Percentiles rank a stretch among this genome's conserved stretches.
These are phyloP conservation scores for Brachypodius melanocephalos DNA, from an alignment of 2,113 vertebrate species.

Conservation along the genomic window DNA sequence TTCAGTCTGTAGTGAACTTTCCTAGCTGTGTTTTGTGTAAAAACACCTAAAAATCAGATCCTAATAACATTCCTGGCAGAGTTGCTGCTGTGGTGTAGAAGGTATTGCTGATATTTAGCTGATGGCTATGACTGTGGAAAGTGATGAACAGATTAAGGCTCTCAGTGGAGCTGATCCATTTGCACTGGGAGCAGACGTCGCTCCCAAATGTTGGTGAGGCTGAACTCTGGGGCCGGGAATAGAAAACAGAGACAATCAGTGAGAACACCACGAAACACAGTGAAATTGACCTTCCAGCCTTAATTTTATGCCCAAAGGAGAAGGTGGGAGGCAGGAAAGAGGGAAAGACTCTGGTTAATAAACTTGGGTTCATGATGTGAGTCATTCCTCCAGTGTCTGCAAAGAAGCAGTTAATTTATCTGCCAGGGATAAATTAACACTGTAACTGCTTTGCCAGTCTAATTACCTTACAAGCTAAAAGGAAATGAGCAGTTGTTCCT, in stretches of 20 bases:
- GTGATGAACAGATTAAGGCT: background rate
- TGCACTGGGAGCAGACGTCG: accelerated
- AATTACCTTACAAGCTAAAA: conserved; percentile 29
- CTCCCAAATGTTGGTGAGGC: background rate
- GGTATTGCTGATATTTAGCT: background rate
- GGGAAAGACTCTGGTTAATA: background rate
- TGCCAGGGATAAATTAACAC: conserved; percentile 55
- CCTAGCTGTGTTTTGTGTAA: conserved; percentile 48
- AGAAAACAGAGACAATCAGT: background rate
- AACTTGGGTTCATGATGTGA: conserved; percentile 13
- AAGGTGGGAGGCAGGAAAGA: background rate
- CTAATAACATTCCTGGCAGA: conserved; percentile 3
- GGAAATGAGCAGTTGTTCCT: conserved; percentile 39
- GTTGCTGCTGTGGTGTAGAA: background rate
- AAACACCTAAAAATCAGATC: conserved; percentile 42
- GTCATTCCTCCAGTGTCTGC: conserved; percentile 34
- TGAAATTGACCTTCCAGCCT: background rate
- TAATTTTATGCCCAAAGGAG: background rate
- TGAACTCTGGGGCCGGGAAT: background rate
- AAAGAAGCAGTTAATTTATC: conserved; percentile 38
- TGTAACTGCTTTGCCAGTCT: conserved; percentile 26
- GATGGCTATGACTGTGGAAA: background rate
- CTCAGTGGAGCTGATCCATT: background rate
- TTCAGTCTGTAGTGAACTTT: conserved; percentile 22
- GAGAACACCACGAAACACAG: background rate